Evolutionary conservation across 1,140 invertebrate genomes (phyloP).

Genomic region (Pseudomyrmex cubaensis): DNA sequence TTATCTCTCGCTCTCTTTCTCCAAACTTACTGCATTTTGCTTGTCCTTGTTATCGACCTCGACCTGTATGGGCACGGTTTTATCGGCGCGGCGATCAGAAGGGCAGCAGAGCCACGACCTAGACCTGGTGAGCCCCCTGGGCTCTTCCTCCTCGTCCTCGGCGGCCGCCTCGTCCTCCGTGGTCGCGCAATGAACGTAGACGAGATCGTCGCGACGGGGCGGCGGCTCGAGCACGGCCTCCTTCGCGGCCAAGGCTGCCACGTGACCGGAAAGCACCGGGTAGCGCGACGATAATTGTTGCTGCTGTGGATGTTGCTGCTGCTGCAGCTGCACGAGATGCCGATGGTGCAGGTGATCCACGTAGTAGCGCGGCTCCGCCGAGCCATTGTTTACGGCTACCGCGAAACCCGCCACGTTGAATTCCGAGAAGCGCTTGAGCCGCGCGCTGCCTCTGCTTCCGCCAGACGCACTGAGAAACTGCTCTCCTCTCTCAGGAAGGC

Average conservation of each 20-base stretch:
- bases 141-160: conserved; percentile 72
- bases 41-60: conserved; percentile 61
- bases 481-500: conserved; percentile 17
- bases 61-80: conserved; percentile 74
- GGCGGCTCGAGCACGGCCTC: conserved; percentile 69
- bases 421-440: conserved; percentile 8
- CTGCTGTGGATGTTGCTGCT: conserved; percentile 53
- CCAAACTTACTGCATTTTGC: conserved; percentile 67
- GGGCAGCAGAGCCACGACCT: conserved; percentile 79
- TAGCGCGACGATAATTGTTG: conserved; percentile 46
- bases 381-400: conserved; percentile 76
- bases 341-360: conserved; percentile 66
- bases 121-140: conserved; percentile 65
- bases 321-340: conserved; percentile 64
- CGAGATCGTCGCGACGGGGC: conserved; percentile 68
- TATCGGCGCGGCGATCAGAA: conserved; percentile 69
- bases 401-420: conserved; percentile 77
- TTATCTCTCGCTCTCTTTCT: neutral
- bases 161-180: conserved; percentile 71
- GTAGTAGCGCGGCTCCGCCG: conserved; percentile 72
- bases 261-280: conserved; percentile 56
- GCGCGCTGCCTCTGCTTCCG: conserved; percentile 8
- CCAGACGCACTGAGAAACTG: neutral
- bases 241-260: conserved; percentile 30
- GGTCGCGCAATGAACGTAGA: conserved; percentile 75